Evolutionary conservation across 2,888 invertebrate genomes (phyloP).

Genomic region (Eupithecia dodoneata): DNA sequence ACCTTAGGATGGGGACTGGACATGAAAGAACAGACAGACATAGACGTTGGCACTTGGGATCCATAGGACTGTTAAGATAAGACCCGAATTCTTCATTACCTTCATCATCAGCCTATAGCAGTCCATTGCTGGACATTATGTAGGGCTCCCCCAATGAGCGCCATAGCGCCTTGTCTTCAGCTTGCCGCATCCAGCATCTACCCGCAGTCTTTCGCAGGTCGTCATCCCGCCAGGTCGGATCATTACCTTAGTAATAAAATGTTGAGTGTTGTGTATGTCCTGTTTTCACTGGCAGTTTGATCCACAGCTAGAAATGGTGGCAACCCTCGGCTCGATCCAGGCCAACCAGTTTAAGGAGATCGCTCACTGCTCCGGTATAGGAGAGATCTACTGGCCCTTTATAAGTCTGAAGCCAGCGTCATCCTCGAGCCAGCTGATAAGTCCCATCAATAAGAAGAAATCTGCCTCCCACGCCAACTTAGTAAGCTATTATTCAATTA

Average conservation of each 20-base stretch:
- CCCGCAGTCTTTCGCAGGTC: no score
- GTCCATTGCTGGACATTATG: no score
- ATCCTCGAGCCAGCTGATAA: background rate
- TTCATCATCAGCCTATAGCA: background rate
- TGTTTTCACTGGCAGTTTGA: background rate
- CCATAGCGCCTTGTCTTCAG: no score
- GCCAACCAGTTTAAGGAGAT: constrained; percentile 52
- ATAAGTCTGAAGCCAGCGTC: constrained; percentile 57
- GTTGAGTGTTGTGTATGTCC: no score
- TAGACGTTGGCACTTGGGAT: no score
- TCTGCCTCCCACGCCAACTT: constrained; percentile 53
- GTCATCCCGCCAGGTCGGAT: no score
- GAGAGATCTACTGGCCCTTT: constrained; percentile 75
- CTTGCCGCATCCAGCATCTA: no score
- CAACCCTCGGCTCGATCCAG: constrained; percentile 54
- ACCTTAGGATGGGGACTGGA: no score
- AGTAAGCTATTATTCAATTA: constrained; percentile 14
- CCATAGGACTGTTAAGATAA: background rate
- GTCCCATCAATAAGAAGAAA: constrained; percentile 35
- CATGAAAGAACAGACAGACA: no score
- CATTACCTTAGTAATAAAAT: no score
- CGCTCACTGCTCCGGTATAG: constrained; percentile 61
- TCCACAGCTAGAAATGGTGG: constrained; percentile 68
- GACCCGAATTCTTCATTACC: background rate
- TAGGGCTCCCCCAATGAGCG: no score